A percentile compares a stretch with the other conserved stretches of the same genome.
phyloP scores from a whole-genome alignment of 2,888 invertebrate genomes.

The Apotomis betuletana region DNA sequence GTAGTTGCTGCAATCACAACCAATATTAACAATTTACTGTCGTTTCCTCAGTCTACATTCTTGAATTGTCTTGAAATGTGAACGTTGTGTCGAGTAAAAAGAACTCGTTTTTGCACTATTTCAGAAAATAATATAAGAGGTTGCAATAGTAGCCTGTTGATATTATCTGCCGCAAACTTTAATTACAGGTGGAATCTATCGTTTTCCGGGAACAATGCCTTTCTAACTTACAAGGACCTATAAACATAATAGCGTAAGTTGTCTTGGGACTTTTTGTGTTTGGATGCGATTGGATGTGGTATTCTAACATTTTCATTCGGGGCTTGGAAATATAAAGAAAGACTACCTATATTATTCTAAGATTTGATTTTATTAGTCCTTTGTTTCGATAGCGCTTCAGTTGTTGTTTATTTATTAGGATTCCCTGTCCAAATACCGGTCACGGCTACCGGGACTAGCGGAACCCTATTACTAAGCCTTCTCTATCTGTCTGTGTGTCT shows the following conservation, averaged over 20 bases:
- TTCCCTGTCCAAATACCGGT: too few relatives aligned
- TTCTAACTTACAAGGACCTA: conserved; percentile 7
- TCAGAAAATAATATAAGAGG: background rate
- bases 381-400: background rate
- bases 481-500: too few relatives aligned
- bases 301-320: conserved; percentile 8
- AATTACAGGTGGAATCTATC: conserved; percentile 57
- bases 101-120: background rate
- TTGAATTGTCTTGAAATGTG: background rate
- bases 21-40: conserved; percentile 49
- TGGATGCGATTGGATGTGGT: background rate
- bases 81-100: background rate
- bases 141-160: conserved; percentile 43
- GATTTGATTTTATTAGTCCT: conserved; percentile 14
- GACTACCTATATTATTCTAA: conserved; percentile 6
- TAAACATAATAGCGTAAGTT: background rate
- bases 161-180: conserved; percentile 66
- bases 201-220: conserved; percentile 23
- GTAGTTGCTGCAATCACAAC: conserved; percentile 68
- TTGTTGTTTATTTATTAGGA: too few relatives aligned
- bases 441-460: too few relatives aligned
- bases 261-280: conserved; percentile 7
- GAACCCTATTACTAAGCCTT: too few relatives aligned
- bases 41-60: background rate
- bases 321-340: background rate